Conservation (phyloP, 2,888 invertebrate genomes). For the Amaurobius ferox region DNA sequence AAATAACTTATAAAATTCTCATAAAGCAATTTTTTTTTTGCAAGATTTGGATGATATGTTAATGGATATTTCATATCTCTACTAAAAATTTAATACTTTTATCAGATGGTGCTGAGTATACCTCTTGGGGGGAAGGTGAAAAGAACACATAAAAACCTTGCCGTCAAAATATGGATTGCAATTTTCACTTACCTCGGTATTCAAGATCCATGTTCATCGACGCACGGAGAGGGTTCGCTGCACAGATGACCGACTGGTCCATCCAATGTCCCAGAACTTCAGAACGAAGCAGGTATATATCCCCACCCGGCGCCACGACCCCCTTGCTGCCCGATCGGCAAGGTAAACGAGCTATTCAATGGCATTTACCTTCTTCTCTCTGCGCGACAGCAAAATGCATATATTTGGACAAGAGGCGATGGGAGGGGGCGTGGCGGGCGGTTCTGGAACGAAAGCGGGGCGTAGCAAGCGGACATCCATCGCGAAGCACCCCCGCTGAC, state of each 20-base stretch:
- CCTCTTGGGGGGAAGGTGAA: no score
- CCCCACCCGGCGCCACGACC: background rate
- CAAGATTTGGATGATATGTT: no score
- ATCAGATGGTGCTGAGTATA: no score
- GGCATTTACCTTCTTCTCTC: background rate
- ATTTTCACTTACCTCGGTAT: no score
- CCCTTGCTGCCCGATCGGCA: background rate
- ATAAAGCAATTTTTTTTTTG: no score
- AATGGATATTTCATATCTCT: no score
- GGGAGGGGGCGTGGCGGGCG: background rate
- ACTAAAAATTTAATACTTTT: no score
- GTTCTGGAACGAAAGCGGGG: conserved; percentile 1
- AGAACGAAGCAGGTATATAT: background rate
- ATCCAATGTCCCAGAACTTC: background rate
- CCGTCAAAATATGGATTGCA: no score
- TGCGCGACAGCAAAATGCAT: background rate
- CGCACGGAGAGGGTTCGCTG: no score
- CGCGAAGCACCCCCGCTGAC: conserved; percentile 9
- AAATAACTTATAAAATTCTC: no score
- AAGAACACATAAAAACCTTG: no score
- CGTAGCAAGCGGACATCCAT: background rate
- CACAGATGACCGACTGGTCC: background rate
- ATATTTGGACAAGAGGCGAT: conserved; percentile 12
- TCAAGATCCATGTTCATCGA: no score
- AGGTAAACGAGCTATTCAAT: background rate